phyloP scores from a whole-genome alignment of 2,888 invertebrate species.

The Pandemis corylana region DNA sequence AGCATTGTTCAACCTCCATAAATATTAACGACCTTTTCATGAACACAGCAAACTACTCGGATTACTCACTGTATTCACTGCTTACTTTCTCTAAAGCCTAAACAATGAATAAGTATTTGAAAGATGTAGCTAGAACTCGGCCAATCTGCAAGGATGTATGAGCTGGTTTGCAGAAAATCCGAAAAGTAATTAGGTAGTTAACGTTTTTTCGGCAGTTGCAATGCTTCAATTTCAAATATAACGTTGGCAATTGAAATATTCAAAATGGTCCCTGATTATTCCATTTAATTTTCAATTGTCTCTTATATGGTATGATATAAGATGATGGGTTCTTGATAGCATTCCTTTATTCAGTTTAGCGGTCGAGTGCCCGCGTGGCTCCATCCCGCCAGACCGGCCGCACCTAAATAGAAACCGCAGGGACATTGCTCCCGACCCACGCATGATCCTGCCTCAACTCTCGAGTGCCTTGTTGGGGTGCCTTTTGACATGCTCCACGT shows the following conservation, averaged over 20 bases:
- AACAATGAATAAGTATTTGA: constrained; percentile 9
- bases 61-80: constrained; percentile 32
- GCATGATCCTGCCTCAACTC: constrained; percentile 75
- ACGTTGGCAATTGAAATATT: neutral
- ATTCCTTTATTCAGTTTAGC: constrained; percentile 76
- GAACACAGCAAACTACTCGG: constrained; percentile 31
- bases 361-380: constrained; percentile 77
- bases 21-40: constrained; percentile 30
- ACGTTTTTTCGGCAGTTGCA: neutral
- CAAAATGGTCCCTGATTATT: neutral
- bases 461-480: constrained; percentile 74
- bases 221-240: neutral
- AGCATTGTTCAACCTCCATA: constrained; percentile 28
- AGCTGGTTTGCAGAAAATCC: neutral
- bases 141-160: neutral
- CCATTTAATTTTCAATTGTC: constrained; percentile 2
- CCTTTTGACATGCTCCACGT: constrained; percentile 52
- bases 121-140: neutral
- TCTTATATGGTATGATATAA: constrained; percentile 45
- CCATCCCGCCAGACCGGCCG: constrained; percentile 78
- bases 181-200: neutral
- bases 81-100: constrained; percentile 34
- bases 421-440: constrained; percentile 80
- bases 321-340: constrained; percentile 61
- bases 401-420: constrained; percentile 85